Conservation (phyloP, 2,797 vertebrate genomes). For the Australoheros facetus region DNA sequence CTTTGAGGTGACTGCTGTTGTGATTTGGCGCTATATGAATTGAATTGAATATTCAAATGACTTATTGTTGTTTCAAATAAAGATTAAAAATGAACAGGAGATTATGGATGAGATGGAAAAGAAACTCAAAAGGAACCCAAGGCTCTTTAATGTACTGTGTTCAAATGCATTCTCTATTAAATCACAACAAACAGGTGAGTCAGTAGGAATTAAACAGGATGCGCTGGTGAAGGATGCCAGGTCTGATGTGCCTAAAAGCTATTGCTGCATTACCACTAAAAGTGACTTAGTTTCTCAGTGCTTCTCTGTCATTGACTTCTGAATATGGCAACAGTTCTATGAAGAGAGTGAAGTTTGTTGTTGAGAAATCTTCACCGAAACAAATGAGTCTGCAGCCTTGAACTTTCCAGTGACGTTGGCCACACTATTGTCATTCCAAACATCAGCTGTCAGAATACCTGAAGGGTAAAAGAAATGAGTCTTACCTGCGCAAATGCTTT, state of each 20-base stretch:
- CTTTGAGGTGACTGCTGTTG: too few species aligned
- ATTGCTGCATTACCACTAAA: not conserved
- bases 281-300: not conserved
- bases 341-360: not conserved
- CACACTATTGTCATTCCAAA: slow-evolving; percentile 24
- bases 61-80: too few species aligned
- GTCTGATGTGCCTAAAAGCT: accelerated
- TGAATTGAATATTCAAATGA: too few species aligned
- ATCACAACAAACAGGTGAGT: not conserved
- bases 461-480: slow-evolving; percentile 44
- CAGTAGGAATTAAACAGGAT: not conserved
- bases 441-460: slow-evolving; percentile 26
- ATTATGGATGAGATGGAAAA: too few species aligned
- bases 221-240: accelerated
- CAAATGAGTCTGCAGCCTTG: slow-evolving; percentile 45
- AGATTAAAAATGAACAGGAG: too few species aligned
- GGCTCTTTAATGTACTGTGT: too few species aligned
- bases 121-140: not conserved
- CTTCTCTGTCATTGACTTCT: not conserved
- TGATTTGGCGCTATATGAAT: too few species aligned
- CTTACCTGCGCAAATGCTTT: slow-evolving; percentile 50
- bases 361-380: slow-evolving; percentile 28
- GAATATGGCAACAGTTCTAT: not conserved
- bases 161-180: not conserved
- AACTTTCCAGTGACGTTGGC: slow-evolving; percentile 31